phyloP scores from a whole-genome alignment of 2,888 invertebrate genomes.

The Antheraea assamensis region DNA sequence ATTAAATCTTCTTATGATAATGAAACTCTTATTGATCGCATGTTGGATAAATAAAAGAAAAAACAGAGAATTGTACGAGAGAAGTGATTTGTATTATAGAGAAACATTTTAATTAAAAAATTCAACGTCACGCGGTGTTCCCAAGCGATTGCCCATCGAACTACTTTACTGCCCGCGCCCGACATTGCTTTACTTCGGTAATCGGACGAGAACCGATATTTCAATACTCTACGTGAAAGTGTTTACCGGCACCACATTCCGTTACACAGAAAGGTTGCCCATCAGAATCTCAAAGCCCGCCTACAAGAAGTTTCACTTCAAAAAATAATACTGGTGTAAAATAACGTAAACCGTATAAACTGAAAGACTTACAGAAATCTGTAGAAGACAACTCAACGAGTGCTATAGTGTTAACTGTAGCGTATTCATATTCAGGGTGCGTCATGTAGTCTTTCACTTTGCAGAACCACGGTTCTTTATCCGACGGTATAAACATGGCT shows the following conservation, averaged over 20 bases:
- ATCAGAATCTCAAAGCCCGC: no score
- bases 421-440: constrained; percentile 57
- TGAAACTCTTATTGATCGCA: background rate
- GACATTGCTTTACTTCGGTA: no score
- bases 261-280: no score
- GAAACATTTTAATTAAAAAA: no score
- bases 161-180: background rate
- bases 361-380: constrained; percentile 30
- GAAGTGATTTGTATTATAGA: no score
- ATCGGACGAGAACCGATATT: no score
- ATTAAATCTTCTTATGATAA: background rate
- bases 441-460: constrained; percentile 38
- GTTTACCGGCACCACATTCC: no score
- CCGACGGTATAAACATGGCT: constrained; percentile 52
- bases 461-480: constrained; percentile 41
- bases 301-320: no score
- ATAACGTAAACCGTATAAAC: background rate
- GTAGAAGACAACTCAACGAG: constrained; percentile 45
- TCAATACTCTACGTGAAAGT: no score
- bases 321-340: background rate
- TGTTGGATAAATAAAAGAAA: background rate
- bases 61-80: no score
- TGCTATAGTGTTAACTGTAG: constrained; percentile 50
- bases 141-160: no score
- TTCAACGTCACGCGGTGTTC: no score